Evolutionary conservation across 1,140 invertebrate species (phyloP).

Genomic region (Atta cephalotes): DNA sequence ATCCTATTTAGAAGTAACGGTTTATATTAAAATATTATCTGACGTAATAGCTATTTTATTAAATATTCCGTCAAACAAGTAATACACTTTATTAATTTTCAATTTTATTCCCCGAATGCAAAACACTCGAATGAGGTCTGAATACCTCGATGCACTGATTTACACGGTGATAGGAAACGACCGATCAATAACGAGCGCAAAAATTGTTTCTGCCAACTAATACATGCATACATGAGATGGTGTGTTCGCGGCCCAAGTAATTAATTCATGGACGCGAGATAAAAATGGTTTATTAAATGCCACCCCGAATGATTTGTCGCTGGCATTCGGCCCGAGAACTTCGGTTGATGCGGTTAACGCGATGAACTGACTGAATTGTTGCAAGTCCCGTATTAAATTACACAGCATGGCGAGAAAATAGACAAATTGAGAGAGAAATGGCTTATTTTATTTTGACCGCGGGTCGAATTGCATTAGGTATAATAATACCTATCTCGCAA

Average conservation of each 20-base stretch:
- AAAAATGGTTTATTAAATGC: constrained; percentile 65
- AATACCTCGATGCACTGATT: constrained; percentile 39
- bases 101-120: constrained; percentile 28
- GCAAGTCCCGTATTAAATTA: constrained; percentile 48
- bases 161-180: constrained; percentile 31
- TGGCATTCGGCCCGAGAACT: constrained; percentile 56
- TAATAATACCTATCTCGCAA: constrained; percentile 35
- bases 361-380: constrained; percentile 62
- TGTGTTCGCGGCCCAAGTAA: constrained; percentile 34
- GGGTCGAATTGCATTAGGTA: constrained; percentile 42
- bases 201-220: constrained; percentile 58
- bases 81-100: constrained; percentile 39
- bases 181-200: constrained; percentile 39
- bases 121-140: constrained; percentile 5
- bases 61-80: constrained; percentile 38
- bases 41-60: constrained; percentile 21
- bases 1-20: neutral
- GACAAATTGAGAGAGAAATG: constrained; percentile 46
- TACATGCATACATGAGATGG: constrained; percentile 19
- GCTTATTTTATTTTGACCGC: constrained; percentile 61
- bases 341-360: constrained; percentile 63
- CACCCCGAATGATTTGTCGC: constrained; percentile 59
- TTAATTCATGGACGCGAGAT: constrained; percentile 55
- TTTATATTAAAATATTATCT: constrained; percentile 21
- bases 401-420: constrained; percentile 29